phyloP scores from a whole-genome alignment of 2,888 invertebrate species.

The Dendrolimus houi region DNA sequence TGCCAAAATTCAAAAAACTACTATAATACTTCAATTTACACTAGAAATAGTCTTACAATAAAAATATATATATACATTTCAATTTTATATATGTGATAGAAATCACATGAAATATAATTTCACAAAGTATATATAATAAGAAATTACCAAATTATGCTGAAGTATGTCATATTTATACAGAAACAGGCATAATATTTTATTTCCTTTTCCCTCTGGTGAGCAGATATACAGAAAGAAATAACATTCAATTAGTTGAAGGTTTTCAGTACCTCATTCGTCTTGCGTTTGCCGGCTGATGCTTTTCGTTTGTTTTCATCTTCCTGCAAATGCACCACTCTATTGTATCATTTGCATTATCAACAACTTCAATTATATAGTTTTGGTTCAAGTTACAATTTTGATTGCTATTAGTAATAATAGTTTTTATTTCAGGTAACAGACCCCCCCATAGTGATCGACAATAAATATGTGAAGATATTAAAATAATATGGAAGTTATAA shows the following conservation, averaged over 20 bases:
- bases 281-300: conserved; percentile 68
- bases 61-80: not conserved
- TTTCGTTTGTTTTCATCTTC: conserved; percentile 74
- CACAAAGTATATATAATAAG: not conserved
- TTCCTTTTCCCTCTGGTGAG: conserved; percentile 59
- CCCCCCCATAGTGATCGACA: too few species aligned
- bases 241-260: conserved; percentile 62
- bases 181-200: conserved; percentile 27
- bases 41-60: not conserved
- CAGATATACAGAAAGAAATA: conserved; percentile 19
- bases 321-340: conserved; percentile 67
- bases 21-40: too few species aligned
- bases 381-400: too few species aligned
- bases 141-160: conserved; percentile 4
- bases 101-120: not conserved
- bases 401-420: too few species aligned
- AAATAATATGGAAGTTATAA: too few species aligned
- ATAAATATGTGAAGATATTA: too few species aligned
- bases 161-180: conserved; percentile 27
- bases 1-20: too few species aligned
- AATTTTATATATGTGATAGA: too few species aligned
- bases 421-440: too few species aligned
- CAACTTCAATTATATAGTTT: not conserved
- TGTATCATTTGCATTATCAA: conserved; percentile 31
- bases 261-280: conserved; percentile 75